A percentile compares a stretch with the other conserved stretches of the same genome.
These are phyloP conservation scores for Galerucella calmariensis DNA, from an alignment of 2,888 invertebrate genomes.

Conservation along the genomic window DNA sequence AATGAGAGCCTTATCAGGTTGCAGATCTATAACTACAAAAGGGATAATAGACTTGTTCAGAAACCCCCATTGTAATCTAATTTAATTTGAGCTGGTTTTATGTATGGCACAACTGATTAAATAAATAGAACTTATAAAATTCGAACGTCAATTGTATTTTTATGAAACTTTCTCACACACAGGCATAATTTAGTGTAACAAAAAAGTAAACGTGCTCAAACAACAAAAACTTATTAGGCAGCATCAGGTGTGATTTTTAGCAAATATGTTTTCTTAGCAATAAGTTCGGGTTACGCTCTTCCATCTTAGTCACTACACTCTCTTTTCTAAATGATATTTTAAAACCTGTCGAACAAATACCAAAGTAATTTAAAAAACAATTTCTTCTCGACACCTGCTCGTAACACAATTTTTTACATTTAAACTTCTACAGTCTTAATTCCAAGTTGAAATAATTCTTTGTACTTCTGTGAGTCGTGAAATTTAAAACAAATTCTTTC, in stretches of 20 bases:
- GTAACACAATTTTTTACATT: conserved; percentile 34
- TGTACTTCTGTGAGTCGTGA: conserved; percentile 30
- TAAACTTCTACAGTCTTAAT: conserved; percentile 32
- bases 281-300: conserved; percentile 1
- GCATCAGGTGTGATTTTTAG: background rate
- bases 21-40: too few species aligned
- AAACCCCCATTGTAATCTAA: too few species aligned
- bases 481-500: conserved; percentile 30
- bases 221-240: too few species aligned
- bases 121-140: too few species aligned
- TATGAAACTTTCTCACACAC: too few species aligned
- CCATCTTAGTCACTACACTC: conserved; percentile 21
- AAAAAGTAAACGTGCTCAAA: too few species aligned
- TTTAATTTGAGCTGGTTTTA: too few species aligned
- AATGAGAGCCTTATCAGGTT: too few species aligned
- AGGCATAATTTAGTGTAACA: too few species aligned
- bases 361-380: conserved; percentile 40
- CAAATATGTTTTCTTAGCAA: background rate
- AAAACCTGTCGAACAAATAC: conserved; percentile 35
- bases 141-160: too few species aligned
- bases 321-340: conserved; percentile 37
- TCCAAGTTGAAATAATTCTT: conserved; percentile 38
- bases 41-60: too few species aligned
- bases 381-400: conserved; percentile 34
- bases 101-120: too few species aligned